These are phyloP conservation scores for Notodonta dromedarius DNA, from an alignment of 2,888 invertebrate species.

Conservation along the genomic window DNA sequence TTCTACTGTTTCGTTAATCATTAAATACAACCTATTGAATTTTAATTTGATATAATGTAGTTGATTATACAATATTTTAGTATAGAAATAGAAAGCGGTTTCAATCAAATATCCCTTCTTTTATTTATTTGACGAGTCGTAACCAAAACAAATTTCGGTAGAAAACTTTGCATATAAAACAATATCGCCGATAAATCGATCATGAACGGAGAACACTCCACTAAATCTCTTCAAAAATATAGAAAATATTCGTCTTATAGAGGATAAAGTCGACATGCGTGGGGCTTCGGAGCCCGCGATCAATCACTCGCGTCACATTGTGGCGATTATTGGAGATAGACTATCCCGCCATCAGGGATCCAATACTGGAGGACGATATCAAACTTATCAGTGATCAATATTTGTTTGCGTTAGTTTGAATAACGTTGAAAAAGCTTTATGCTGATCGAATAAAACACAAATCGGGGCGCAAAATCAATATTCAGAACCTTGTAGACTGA, in stretches of 20 bases:
- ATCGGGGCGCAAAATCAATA: too few relatives aligned
- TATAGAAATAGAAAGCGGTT: background rate
- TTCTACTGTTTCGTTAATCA: too few relatives aligned
- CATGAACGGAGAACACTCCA: constrained; percentile 14
- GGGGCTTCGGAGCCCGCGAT: constrained; percentile 14
- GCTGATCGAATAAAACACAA: too few relatives aligned
- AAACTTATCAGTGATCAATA: constrained; percentile 20
- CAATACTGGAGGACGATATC: constrained; percentile 10
- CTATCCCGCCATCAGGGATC: constrained; percentile 12
- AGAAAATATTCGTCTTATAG: constrained; percentile 20
- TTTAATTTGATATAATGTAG: too few relatives aligned
- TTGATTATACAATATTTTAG: too few relatives aligned
- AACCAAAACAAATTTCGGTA: background rate
- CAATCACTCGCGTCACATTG: constrained; percentile 29
- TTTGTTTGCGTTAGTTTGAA: too few relatives aligned
- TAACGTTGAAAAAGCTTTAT: too few relatives aligned
- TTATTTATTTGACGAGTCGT: background rate
- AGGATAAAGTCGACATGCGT: constrained; percentile 12
- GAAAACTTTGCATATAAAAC: constrained; percentile 5
- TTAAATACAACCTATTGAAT: too few relatives aligned
- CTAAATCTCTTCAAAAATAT: constrained; percentile 17
- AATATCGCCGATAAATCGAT: constrained; percentile 16
- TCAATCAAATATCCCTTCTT: background rate
- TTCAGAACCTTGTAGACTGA: too few relatives aligned
- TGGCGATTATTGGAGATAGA: constrained; percentile 22